Evolutionary conservation across 1,140 invertebrate genomes (phyloP), one percentile per base, ranked within the genome.

Genomic region (Mactra quadrangularis): DNA sequence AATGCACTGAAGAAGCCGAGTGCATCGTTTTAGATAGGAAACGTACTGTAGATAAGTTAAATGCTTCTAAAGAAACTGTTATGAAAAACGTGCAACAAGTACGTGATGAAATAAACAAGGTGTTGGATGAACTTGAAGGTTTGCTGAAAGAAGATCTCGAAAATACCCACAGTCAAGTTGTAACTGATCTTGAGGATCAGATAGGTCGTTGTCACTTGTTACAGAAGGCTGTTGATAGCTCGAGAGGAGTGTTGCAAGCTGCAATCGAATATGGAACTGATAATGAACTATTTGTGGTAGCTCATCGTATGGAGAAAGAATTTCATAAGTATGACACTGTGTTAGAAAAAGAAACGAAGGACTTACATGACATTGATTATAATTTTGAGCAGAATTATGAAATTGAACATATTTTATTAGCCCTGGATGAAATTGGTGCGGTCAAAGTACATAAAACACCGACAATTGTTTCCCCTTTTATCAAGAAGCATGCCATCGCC

Each of bases 231-330:
- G 60, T 75, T 17, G 70, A 74, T 57, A 74, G 68, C 27, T 82
- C 79, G 7, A 66, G 29, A 27, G 79, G 70, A 53, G 55, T 82
- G 15, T 59, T 82, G 3, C 53, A 66, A 11, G 79, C 79, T 0
- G 79, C 79, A 3, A 75, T 82, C 45, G 55, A 64, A 66, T 55
- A 82, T 66, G 79, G 79, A 17, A 82, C 79, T 15, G 79, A 82
- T 29, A 82, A 82, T 33, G 79, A 82, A 50, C 59, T 82, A 22
- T 82, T 82, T 66, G 79, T 82, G 13, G 60, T 75, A 9, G 79
- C 79, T 13, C 79, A 82, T 47, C 33, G 68, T 0, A 82, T 82
- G 79, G 79, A 82, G 41, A 71, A 60, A 19, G 79, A 82, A 47
- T 50, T 82, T 13, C 79, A 82, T 22, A 82, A 82, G 47, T 82